Percentiles rank a stretch among this genome's conserved stretches.
These are phyloP conservation scores for Cylindroiulus punctatus DNA, from an alignment of 2,888 invertebrate species.

Conservation along the genomic window DNA sequence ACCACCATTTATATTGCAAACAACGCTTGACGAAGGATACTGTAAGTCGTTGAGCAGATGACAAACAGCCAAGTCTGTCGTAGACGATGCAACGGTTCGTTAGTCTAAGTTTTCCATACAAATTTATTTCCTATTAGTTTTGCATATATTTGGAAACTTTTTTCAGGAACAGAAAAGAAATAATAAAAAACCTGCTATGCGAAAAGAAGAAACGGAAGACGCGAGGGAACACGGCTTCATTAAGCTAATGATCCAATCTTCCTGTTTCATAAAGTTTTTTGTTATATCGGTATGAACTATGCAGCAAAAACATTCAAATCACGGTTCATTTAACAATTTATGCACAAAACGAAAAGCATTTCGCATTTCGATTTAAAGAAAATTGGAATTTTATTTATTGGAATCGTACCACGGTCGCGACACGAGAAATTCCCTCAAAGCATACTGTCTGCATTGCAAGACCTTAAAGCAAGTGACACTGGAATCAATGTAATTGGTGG, in stretches of 20 bases:
- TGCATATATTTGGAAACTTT: not conserved
- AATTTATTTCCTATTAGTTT: constrained; percentile 7
- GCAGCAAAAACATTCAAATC: not conserved
- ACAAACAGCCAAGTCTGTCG: not conserved
- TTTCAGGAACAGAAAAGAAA: constrained; percentile 1
- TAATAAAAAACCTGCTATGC: not conserved
- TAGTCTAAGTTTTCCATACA: not conserved
- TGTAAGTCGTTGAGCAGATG: not conserved
- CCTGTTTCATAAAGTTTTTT: constrained; percentile 3
- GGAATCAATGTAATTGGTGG: not conserved
- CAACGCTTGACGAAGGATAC: not conserved
- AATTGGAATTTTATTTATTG: not conserved
- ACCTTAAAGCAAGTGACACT: not conserved
- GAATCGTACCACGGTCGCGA: not conserved
- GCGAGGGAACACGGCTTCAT: constrained; percentile 12
- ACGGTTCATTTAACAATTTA: constrained; percentile 25
- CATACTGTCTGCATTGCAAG: not conserved
- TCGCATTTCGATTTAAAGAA: constrained; percentile 9
- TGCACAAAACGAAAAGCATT: not conserved
- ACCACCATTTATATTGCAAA: not conserved
- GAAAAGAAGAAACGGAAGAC: constrained; percentile 1
- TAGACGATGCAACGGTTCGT: not conserved
- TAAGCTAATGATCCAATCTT: constrained; percentile 35
- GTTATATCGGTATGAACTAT: not conserved
- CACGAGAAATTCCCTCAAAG: not conserved